phyloP scores from a whole-genome alignment of 2,797 vertebrate species.

The Lycodopsis pacificus region DNA sequence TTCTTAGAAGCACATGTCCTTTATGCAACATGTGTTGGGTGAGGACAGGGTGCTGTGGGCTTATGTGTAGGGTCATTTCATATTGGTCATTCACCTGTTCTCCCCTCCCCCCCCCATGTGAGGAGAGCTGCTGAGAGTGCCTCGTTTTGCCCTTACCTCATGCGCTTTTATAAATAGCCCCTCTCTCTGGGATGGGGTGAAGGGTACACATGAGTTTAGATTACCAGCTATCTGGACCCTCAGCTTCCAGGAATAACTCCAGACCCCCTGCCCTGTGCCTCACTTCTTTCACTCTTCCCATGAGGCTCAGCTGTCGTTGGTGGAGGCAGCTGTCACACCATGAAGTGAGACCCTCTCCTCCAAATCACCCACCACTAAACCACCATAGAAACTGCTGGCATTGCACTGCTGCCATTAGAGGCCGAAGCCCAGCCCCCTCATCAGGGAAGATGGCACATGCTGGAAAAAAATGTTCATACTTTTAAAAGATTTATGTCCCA shows the following conservation, averaged over 20 bases:
- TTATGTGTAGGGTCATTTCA: constrained; percentile 39
- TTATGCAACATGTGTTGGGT: background rate
- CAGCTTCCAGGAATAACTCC: constrained; percentile 79
- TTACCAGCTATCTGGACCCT: constrained; percentile 82
- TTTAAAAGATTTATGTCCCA: background rate
- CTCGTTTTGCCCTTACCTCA: constrained; percentile 81
- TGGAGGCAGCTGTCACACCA: constrained; percentile 80
- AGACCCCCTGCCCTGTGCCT: constrained; percentile 26
- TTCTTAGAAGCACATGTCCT: constrained; percentile 23
- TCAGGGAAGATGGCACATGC: background rate
- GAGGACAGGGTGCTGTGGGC: background rate
- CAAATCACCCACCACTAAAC: constrained; percentile 23
- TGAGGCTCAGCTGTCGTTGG: constrained; percentile 82
- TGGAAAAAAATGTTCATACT: background rate
- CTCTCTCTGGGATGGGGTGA: constrained; percentile 60
- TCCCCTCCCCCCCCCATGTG: constrained; percentile 33
- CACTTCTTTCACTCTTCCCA: constrained; percentile 56
- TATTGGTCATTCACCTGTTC: constrained; percentile 75
- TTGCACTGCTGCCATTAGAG: constrained; percentile 44
- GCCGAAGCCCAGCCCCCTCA: background rate
- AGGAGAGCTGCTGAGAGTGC: constrained; percentile 80
- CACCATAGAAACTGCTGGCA: constrained; percentile 60
- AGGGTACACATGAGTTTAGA: constrained; percentile 76
- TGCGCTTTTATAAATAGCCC: constrained; percentile 82
- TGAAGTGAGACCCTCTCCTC: constrained; percentile 49